A percentile compares a stretch with the other conserved stretches of the same genome.
phyloP scores from a whole-genome alignment of 1,140 invertebrate genomes.

The Anadara kagoshimensis region DNA sequence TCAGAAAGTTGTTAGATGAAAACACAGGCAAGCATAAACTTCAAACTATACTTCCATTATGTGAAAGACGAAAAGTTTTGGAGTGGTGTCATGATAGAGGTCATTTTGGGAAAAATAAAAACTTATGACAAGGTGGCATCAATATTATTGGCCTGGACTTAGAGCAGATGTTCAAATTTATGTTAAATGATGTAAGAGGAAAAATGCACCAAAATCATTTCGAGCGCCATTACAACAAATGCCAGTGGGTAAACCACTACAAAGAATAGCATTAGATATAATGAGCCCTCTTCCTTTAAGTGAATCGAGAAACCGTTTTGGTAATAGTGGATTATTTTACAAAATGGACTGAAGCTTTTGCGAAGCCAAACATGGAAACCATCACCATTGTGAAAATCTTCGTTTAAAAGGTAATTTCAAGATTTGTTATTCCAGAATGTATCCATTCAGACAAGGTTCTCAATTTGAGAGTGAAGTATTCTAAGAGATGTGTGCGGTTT shows the following conservation, averaged over 20 bases:
- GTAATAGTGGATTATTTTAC: constrained; percentile 17
- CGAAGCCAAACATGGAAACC: constrained; percentile 18
- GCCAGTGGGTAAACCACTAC: neutral
- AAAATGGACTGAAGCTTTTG: constrained; percentile 16
- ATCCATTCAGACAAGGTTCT: constrained; percentile 20
- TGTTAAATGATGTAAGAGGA: constrained; percentile 4
- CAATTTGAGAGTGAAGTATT: constrained; percentile 19
- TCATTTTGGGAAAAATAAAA: constrained; percentile 8
- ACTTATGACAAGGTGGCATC: constrained; percentile 1
- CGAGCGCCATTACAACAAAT: constrained; percentile 13
- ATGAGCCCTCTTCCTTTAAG: constrained; percentile 3
- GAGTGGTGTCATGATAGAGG: constrained; percentile 8
- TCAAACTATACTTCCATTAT: neutral
- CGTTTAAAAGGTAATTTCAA: constrained; percentile 47
- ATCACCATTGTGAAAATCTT: constrained; percentile 8
- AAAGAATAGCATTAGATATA: constrained; percentile 9
- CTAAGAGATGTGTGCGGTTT: neutral
- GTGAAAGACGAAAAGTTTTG: constrained; percentile 4
- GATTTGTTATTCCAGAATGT: constrained; percentile 25
- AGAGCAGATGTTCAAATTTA: constrained; percentile 1
- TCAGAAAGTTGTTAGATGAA: too few species aligned
- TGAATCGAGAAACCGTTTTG: neutral
- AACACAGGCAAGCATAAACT: too few species aligned
- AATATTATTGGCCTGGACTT: constrained; percentile 12
- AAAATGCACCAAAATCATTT: neutral